Base-by-base conservation (phyloP, 2,113 vertebrate species). In the Ploceus nigricollis region DNA sequence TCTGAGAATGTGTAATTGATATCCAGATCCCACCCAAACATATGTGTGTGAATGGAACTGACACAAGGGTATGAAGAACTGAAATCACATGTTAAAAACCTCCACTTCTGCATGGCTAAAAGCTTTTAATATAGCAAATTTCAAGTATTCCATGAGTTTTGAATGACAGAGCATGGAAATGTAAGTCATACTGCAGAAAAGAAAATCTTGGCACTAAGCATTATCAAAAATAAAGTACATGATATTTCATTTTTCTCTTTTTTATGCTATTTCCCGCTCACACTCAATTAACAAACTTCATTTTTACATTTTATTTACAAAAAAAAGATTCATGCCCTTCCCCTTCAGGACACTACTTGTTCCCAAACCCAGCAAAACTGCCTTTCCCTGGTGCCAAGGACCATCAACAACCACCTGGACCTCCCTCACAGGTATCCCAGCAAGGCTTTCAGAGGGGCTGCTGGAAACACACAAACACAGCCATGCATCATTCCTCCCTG, bases 1-100 rank as follows among this genome's bases (percentile, higher is more conserved):
- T 12, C 20, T 28, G 60, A 45, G 42, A 75, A 19, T 13, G 22
- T 1, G 9, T 4, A 20, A 60, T 4, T 22, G 33, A 47, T 53
- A 15, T 1, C 45, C 24, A 61, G 54, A 57, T 25, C 27, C 18
- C 39, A 64, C 30, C 50, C n/a, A 21, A 83, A 45, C 4, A 16
- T 0, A 2, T 0, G 5, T 8, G 15, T 48, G 23, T 12, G 57
- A 64, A 60, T 7, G 17, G 48, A 81, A 61, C 22, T 28, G 25
- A n/a, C 20, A 25, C 8, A 22, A 50, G 9, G 23, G 10, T 12
- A 47, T 3, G 60, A 35, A 53, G 37, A 86, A 65, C 16, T 31
- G 39, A 89, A 88, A 64, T 7, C 5, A 5, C 40, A 7, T 3
- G 16, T 63, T 77, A 35, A 66, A 82, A 65, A 24, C 7, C 14